Evolutionary conservation across 1,140 invertebrate species (phyloP).

Genomic region (fruit fly (Drosophila melanogaster)): Release_6_plus_ISO1_MT NT_033777.3:8065001-8065500

Average conservation of each 20-base stretch:
- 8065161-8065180: slow-evolving; percentile 40
- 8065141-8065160: slow-evolving; percentile 20
- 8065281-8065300: slow-evolving; percentile 55
- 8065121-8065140: slow-evolving; percentile 14
- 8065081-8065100: background rate
- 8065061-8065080: no score
- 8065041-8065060: no score
- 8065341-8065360: slow-evolving; percentile 78
- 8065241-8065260: slow-evolving; percentile 15
- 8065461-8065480: slow-evolving; percentile 56
- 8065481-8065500: slow-evolving; percentile 77
- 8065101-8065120: slow-evolving; percentile 40
- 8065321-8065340: slow-evolving; percentile 83
- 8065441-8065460: slow-evolving; percentile 34
- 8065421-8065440: slow-evolving; percentile 29
- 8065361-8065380: slow-evolving; percentile 52
- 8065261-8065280: slow-evolving; percentile 36
- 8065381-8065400: slow-evolving; percentile 53
- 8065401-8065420: slow-evolving; percentile 21
- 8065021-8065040: no score
- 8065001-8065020: no score
- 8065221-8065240: slow-evolving; percentile 14
- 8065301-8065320: slow-evolving; percentile 82
- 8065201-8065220: slow-evolving; percentile 42
- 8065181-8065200: slow-evolving; percentile 51